Evolutionary conservation across 1,140 invertebrate species (phyloP), one percentile per base, ranked within the genome.

Genomic region (Macrostomum lignano): DNA sequence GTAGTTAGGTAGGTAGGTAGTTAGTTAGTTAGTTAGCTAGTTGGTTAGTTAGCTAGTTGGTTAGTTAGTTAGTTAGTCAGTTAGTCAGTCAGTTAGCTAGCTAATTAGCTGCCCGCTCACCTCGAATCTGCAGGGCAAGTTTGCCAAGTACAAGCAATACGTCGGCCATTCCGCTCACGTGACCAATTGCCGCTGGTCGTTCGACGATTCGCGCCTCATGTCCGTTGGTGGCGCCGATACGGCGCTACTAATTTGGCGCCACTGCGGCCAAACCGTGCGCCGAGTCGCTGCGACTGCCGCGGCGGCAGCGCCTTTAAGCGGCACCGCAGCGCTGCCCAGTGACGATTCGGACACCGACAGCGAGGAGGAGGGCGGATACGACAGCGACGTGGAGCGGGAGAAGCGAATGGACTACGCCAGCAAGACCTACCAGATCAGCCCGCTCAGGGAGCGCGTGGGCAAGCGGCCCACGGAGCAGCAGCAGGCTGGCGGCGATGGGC

Each of bases 71-170:
- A n/a, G n/a, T n/a, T n/a, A n/a, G n/a, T n/a, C n/a, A n/a, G n/a
- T n/a, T n/a, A n/a, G n/a, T n/a, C n/a, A n/a, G n/a, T n/a, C n/a
- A n/a, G n/a, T n/a, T n/a, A n/a, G n/a, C n/a, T n/a, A n/a, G n/a
- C n/a, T n/a, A n/a, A n/a, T n/a, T n/a, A n/a, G n/a, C n/a, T n/a
- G n/a, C n/a, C n/a, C n/a, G n/a, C n/a, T n/a, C n/a, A n/a, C n/a
- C n/a, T n/a, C n/a, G n/a, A n/a, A n/a, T n/a, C 36, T 46, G 26
- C 39, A 58, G 52, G 52, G 50, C 21, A 58, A 58, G 37, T 49
- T 50, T 48, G 47, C 55, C 17, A 60, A 58, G 41, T 51, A 48
- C 43, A 60, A 60, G 44, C 49, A 52, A 33, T 60, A 60, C 40
- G 37, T 44, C n/a, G 55, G 55, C 21, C 57, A 58, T 43, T 54